phyloP scores from a whole-genome alignment of 2,113 vertebrate genomes.

The Tonatia bakeri region DNA sequence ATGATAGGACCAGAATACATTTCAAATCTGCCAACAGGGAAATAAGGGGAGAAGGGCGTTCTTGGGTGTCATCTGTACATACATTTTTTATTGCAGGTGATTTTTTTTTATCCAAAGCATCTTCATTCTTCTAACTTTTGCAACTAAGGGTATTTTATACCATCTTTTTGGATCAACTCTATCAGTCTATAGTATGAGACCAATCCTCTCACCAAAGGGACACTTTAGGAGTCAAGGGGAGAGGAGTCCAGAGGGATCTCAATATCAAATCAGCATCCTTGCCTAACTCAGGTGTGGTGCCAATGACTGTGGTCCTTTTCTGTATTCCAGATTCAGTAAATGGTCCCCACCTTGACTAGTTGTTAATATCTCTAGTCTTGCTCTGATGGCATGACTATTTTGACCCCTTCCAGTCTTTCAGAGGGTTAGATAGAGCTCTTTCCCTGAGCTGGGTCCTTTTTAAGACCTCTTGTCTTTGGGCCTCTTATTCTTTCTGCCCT shows the following conservation, averaged over 20 bases:
- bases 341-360: not conserved
- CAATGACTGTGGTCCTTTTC: not conserved
- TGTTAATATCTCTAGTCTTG: not conserved
- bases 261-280: not conserved
- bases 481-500: not conserved
- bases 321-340: not conserved
- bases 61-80: not conserved
- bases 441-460: not conserved
- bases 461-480: not conserved
- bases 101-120: not conserved
- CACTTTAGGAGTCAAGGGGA: not conserved
- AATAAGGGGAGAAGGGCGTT: not conserved
- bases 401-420: not conserved
- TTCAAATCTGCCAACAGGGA: not conserved
- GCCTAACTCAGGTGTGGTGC: not conserved
- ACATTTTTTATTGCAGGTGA: not conserved
- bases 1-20: not conserved
- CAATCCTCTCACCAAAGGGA: not conserved
- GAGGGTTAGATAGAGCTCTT: not conserved
- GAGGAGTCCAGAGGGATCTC: not conserved
- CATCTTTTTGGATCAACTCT: not conserved
- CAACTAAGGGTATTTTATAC: not conserved
- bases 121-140: not conserved
- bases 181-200: not conserved
- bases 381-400: not conserved